phyloP scores from a whole-genome alignment of 2,113 vertebrate genomes.

The Chaetorhynchus papuensis region DNA sequence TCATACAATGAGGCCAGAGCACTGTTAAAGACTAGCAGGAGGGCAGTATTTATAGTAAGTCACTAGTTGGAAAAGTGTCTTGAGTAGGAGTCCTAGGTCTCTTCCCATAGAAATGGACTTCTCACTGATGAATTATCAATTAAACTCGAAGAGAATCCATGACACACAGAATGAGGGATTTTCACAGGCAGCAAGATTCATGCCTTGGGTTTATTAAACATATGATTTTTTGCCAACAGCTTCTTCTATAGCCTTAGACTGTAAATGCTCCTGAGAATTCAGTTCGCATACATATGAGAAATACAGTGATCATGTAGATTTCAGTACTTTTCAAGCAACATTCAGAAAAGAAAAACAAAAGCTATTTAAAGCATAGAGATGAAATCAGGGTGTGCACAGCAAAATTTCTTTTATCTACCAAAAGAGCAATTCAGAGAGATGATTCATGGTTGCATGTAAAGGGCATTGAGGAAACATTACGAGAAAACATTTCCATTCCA shows the following conservation, averaged over 20 bases:
- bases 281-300: not conserved
- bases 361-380: not conserved
- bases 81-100: not conserved
- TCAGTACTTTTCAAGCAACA: not conserved
- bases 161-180: not conserved
- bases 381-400: not conserved
- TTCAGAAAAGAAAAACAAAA: not conserved
- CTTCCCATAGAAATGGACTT: not conserved
- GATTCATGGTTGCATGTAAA: slow-evolving; percentile 7
- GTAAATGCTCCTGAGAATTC: not conserved
- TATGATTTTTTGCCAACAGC: not conserved
- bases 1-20: not conserved
- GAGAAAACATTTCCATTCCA: slow-evolving; percentile 10
- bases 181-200: not conserved
- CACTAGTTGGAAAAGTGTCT: not conserved
- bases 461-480: slow-evolving; percentile 1
- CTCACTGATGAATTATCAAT: not conserved
- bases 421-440: not conserved
- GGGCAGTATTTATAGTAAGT: not conserved
- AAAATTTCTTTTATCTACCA: not conserved
- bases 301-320: not conserved
- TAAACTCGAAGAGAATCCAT: not conserved
- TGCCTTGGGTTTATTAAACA: fast-evolving
- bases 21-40: not conserved
- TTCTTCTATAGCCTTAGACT: not conserved